Evolutionary conservation across 2,888 invertebrate species (phyloP), one percentile per base, ranked within the genome.

Genomic region (Disparrhopalites patrizii): DNA sequence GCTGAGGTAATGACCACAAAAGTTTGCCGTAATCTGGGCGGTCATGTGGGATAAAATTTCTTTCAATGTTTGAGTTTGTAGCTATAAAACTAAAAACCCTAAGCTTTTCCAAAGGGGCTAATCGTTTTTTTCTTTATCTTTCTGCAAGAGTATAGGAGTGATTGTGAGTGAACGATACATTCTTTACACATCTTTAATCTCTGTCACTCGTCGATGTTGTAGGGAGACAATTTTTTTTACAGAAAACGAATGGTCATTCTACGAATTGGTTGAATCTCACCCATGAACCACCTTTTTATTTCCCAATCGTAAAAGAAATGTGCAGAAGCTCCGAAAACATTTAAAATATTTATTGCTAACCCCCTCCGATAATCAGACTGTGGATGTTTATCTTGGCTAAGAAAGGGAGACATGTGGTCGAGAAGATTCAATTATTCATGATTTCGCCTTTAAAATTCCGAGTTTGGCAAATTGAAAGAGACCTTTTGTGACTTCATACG

Each of bases 391-490:
- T 52, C 4, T 28, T 52, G 52, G 52, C 30, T 31, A 28, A 52
- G 52, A 31, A 31, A 30, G 25, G 20, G 52, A 52, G 52, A 52
- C 52, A 52, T 28, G 1, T 10, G 13, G 8, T 18, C 20, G 10
- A n/a, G 47, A 47, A 10, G 47, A 47, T 47, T n/a, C n/a, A 52
- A 28, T 20, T 52, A 15, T 31, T 10, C 30, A n/a, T 27, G 52
- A n/a, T 52, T 52, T 52, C 30, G n/a, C n/a, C n/a, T n/a, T 28
- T 31, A 31, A 52, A 52, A 52, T 52, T 52, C 28, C 28, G 31
- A 52, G 52, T 31, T 28, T 31, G 52, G n/a, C 30, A 43, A 20
- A 13, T n/a, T 18, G 43, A 43, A 31, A 18, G 33, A 28, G 43
- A 27, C 47, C n/a, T 43, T 20, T 18, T 18, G 47, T 28, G 47